Percentiles rank a stretch among this genome's conserved stretches.
Conservation (phyloP, 1,140 invertebrate species). For the Scaptomyza pallida region DNA sequence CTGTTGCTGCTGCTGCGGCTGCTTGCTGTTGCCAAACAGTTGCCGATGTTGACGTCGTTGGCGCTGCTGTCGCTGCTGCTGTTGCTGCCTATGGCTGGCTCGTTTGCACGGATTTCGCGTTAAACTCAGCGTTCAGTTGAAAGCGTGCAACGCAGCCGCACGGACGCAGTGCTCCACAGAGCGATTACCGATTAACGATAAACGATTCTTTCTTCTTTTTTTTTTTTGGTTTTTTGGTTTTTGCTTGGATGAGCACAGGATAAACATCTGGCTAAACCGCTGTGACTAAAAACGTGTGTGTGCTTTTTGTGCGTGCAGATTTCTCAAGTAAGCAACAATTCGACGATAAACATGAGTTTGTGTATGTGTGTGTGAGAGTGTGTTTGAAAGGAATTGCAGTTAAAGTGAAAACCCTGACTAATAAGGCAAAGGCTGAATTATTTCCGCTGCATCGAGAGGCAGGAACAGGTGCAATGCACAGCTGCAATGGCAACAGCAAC, state of each 20-base stretch:
- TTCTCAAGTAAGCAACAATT: constrained; percentile 39
- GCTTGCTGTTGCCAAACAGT: constrained; percentile 49
- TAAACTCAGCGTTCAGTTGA: constrained; percentile 68
- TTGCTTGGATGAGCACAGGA: constrained; percentile 23
- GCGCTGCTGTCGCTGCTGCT: constrained; percentile 16
- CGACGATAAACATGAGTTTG: constrained; percentile 9
- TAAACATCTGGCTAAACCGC: constrained; percentile 17
- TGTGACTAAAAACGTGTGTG: constrained; percentile 2
- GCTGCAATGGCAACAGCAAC: constrained; percentile 26
- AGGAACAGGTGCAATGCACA: constrained; percentile 13
- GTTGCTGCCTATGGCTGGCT: constrained; percentile 7
- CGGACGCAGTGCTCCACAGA: constrained; percentile 58
- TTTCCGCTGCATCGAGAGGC: constrained; percentile 21
- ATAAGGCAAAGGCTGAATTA: constrained; percentile 2
- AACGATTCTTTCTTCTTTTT: constrained; percentile 17
- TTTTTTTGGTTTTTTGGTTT: not conserved
- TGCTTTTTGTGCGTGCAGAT: constrained; percentile 23
- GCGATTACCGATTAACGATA: constrained; percentile 25
- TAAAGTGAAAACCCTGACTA: constrained; percentile 31
- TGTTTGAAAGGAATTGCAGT: constrained; percentile 34
- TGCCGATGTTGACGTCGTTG: constrained; percentile 18
- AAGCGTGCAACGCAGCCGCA: constrained; percentile 79
- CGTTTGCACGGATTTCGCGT: constrained; percentile 69
- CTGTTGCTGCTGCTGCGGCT: constrained; percentile 24
- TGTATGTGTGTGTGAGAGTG: constrained; percentile 4